phyloP scores from a whole-genome alignment of 1,140 invertebrate species.

The Portunus trituberculatus region DNA sequence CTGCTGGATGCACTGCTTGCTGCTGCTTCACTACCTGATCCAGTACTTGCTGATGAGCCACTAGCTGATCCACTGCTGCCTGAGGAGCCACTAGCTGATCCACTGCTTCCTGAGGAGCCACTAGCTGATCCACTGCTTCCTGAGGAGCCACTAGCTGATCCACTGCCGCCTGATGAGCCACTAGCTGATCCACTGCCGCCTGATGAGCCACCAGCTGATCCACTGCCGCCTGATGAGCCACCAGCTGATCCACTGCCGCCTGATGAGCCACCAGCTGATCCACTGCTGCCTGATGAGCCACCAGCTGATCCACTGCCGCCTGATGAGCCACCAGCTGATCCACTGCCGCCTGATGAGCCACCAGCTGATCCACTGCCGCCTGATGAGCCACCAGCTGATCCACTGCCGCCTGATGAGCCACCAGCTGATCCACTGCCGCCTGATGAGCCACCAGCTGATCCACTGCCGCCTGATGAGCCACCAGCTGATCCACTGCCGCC shows the following conservation, averaged over 20 bases:
- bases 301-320: constrained; percentile 8
- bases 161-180: neutral
- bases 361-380: neutral
- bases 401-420: neutral
- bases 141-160: neutral
- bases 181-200: neutral
- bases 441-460: neutral
- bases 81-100: too few relatives aligned
- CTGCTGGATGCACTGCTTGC: neutral
- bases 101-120: neutral
- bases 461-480: neutral
- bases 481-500: constrained; percentile 5
- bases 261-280: neutral
- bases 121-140: neutral
- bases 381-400: neutral
- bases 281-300: neutral
- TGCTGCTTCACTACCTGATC: neutral
- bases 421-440: neutral
- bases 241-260: neutral
- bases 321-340: neutral
- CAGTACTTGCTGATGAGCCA: neutral
- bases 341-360: neutral
- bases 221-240: too few relatives aligned
- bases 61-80: neutral
- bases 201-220: neutral